Conservation (phyloP, 2,113 vertebrate species). For the Myiagra hebetior region DNA sequence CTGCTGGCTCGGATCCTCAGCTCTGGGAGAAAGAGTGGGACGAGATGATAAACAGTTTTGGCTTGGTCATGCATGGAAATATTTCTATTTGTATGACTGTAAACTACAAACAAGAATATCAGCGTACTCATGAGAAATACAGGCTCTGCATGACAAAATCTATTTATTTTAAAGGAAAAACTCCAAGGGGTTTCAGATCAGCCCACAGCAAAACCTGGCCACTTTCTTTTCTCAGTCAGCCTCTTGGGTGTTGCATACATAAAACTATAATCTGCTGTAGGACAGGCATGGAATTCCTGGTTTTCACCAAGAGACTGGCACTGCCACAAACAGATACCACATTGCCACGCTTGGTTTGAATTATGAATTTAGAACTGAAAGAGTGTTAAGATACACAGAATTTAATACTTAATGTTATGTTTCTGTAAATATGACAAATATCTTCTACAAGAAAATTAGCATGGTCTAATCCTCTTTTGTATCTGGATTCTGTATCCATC, state of each 20-base stretch:
- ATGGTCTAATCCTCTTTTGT: not conserved
- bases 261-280: not conserved
- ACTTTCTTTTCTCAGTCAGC: not conserved
- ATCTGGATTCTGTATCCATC: not conserved
- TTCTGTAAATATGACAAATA: not conserved
- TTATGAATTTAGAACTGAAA: not conserved
- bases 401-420: not conserved
- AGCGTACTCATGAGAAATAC: not conserved
- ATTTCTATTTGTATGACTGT: not conserved
- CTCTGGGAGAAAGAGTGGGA: not conserved
- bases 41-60: not conserved
- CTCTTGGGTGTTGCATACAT: not conserved
- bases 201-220: not conserved
- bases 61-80: not conserved
- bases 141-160: not conserved
- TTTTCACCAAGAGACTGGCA: not conserved
- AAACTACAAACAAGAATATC: not conserved
- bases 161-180: not conserved
- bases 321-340: not conserved
- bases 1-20: not conserved
- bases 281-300: not conserved
- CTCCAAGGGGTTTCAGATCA: not conserved
- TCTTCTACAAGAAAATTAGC: not conserved
- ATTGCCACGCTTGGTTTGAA: not conserved
- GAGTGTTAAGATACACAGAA: not conserved